Conservation (phyloP, 1,140 invertebrate species). For the Heliconius eleuchia region DNA sequence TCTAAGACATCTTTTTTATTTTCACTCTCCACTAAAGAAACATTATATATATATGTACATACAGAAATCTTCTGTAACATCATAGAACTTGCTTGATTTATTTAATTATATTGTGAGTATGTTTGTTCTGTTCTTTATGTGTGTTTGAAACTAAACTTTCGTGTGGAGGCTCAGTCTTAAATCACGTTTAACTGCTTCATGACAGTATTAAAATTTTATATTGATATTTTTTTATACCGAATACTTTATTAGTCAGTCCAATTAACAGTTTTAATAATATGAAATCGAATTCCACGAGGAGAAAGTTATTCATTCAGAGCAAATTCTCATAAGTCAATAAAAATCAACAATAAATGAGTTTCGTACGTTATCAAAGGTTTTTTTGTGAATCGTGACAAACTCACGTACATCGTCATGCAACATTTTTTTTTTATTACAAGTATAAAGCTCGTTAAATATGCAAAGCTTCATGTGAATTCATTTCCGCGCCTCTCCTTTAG, state of each 20-base stretch:
- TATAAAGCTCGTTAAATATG: not conserved
- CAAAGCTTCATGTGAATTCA: not conserved
- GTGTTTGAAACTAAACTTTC: no score
- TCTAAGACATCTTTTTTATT: not conserved
- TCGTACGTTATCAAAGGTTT: not conserved
- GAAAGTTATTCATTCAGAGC: not conserved
- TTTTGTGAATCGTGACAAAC: not conserved
- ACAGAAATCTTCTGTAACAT: not conserved
- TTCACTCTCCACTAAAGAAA: not conserved
- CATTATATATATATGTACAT: not conserved
- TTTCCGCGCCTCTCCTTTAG: conserved; percentile 6
- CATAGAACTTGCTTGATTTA: no score
- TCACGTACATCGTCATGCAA: not conserved
- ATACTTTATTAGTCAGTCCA: not conserved
- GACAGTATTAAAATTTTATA: not conserved
- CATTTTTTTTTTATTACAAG: not conserved
- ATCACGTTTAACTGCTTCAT: not conserved
- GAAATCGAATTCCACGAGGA: not conserved
- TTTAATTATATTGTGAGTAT: no score
- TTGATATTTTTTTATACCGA: not conserved
- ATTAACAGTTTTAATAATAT: not conserved
- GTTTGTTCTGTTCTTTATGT: no score
- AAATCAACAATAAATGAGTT: not conserved
- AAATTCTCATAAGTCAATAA: not conserved
- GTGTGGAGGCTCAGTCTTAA: not conserved